A percentile compares a stretch with the other conserved stretches of the same genome.
Evolutionary conservation across 2,113 vertebrate species (phyloP).

Genomic region (Pyrgilauda ruficollis): DNA sequence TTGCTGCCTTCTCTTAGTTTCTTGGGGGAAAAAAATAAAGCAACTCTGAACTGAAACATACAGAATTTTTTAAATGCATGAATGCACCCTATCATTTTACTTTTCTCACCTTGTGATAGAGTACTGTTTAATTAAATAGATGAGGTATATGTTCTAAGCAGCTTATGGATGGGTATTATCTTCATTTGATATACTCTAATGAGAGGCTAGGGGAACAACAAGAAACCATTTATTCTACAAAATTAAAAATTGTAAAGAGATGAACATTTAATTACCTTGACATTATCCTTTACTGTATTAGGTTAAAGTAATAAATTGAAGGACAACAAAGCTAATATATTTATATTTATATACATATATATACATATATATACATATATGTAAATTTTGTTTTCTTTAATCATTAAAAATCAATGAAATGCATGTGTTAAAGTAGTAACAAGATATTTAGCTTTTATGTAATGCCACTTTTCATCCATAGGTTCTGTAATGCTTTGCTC

Average conservation of each 20-base stretch:
- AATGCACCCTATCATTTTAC: neutral
- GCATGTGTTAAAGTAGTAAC: neutral
- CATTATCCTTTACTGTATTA: constrained; percentile 12
- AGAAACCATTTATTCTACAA: constrained; percentile 11
- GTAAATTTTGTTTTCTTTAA: too few relatives aligned
- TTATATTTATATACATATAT: neutral
- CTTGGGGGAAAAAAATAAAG: neutral
- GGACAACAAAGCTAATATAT: neutral
- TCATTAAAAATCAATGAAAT: neutral
- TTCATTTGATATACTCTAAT: neutral
- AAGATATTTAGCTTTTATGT: neutral
- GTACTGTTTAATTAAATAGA: constrained; percentile 5
- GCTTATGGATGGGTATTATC: neutral
- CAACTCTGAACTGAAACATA: neutral
- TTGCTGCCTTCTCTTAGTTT: neutral
- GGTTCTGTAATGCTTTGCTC: neutral
- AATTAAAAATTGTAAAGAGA: constrained; percentile 39
- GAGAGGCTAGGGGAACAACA: constrained; percentile 23
- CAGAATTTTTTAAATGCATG: neutral
- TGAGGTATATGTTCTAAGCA: neutral
- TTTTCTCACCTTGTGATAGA: neutral
- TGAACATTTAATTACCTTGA: constrained; percentile 44
- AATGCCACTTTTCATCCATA: neutral
- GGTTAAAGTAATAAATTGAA: constrained; percentile 13
- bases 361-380: neutral